phyloP scores from a whole-genome alignment of 1,140 invertebrate genomes.

The Drosophila pseudoananassae region DNA sequence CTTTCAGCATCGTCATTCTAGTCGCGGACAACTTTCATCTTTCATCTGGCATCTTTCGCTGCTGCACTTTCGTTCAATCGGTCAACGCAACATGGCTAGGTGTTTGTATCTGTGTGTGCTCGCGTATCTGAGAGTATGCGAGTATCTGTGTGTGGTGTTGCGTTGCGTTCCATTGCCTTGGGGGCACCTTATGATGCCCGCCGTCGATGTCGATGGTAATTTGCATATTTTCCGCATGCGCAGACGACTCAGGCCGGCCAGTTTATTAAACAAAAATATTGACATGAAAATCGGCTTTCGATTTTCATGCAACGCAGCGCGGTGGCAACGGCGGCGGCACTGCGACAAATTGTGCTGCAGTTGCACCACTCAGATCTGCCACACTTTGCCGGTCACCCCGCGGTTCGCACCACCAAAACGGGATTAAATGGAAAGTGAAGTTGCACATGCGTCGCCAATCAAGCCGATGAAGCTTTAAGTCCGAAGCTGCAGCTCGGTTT shows the following conservation, averaged over 20 bases:
- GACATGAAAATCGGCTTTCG: conserved; percentile 82
- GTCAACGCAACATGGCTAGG: conserved; percentile 50
- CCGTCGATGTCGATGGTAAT: conserved; percentile 50
- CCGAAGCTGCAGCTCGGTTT: conserved; percentile 36
- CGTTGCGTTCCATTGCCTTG: conserved; percentile 37
- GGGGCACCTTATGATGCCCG: conserved; percentile 36
- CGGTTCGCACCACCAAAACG: conserved; percentile 26
- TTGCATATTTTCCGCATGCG: conserved; percentile 81
- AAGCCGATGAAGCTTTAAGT: conserved; percentile 31
- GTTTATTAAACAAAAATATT: conserved; percentile 81
- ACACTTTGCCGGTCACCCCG: neutral
- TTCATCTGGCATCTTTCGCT: conserved; percentile 50
- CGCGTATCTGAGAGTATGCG: neutral
- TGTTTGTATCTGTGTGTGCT: conserved; percentile 22
- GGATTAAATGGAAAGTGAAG: conserved; percentile 83
- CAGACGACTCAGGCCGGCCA: conserved; percentile 53
- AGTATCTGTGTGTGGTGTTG: conserved; percentile 7
- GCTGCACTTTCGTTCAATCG: conserved; percentile 73
- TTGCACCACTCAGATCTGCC: conserved; percentile 46
- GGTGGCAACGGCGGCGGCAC: too few species aligned
- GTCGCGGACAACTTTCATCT: conserved; percentile 68
- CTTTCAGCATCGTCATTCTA: conserved; percentile 60
- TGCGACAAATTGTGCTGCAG: conserved; percentile 77
- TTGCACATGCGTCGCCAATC: conserved; percentile 74
- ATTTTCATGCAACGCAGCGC: conserved; percentile 59